phyloP scores from a whole-genome alignment of 2,797 vertebrate genomes.

The Eupleurogrammus muticus region DNA sequence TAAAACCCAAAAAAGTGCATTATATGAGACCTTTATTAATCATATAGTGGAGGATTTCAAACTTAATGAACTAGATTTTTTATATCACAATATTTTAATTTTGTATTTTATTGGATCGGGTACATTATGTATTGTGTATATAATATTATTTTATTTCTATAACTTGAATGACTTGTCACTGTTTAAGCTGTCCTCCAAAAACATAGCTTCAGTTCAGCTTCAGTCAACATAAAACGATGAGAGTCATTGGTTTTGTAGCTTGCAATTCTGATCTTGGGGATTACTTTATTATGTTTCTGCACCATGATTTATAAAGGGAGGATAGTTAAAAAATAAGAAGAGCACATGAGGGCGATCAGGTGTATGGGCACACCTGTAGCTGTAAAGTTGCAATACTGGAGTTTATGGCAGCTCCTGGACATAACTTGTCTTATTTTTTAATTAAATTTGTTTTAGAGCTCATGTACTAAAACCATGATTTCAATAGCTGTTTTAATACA shows the following conservation, averaged over 20 bases:
- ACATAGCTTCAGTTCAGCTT: neutral
- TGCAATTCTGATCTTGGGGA: neutral
- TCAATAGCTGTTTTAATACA: too few relatives aligned
- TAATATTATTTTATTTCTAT: neutral
- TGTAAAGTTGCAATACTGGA: too few relatives aligned
- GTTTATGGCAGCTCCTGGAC: neutral
- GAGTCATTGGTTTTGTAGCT: neutral
- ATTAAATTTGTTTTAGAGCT: neutral
- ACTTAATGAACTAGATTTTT: neutral
- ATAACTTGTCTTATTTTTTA: neutral
- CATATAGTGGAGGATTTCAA: neutral
- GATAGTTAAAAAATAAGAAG: too few relatives aligned
- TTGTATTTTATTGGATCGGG: neutral
- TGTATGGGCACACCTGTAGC: neutral
- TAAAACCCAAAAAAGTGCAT: too few relatives aligned
- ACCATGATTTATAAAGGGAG: neutral
- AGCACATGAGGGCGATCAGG: too few relatives aligned
- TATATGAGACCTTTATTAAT: neutral
- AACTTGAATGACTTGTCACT: neutral
- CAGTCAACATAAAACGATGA: too few relatives aligned
- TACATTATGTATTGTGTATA: neutral
- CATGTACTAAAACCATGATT: neutral
- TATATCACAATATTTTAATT: neutral
- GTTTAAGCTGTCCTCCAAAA: neutral
- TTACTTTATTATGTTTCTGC: neutral